Evolutionary conservation across 2,888 invertebrate species (phyloP).

Genomic region (Netelia fuscicornis): DNA sequence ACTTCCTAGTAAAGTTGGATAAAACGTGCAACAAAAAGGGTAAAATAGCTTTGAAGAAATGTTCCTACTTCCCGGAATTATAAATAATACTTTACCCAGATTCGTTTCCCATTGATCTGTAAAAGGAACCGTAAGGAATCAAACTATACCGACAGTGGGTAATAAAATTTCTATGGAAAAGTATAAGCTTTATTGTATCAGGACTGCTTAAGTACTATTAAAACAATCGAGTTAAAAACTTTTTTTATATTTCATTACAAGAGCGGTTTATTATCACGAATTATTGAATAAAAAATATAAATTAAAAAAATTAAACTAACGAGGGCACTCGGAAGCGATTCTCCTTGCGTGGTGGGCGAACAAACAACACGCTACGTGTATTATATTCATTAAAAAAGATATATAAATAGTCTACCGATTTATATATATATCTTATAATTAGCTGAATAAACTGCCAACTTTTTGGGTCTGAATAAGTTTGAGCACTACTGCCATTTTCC

Average conservation of each 20-base stretch:
- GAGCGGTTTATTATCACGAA: background rate
- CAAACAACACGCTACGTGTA: constrained; percentile 61
- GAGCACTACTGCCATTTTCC: constrained; percentile 83
- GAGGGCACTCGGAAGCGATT: constrained; percentile 60
- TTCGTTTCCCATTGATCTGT: background rate
- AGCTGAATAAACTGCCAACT: constrained; percentile 81
- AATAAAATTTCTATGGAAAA: constrained; percentile 25
- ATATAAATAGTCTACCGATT: constrained; percentile 18
- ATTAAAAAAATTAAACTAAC: constrained; percentile 9
- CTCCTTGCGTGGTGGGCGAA: constrained; percentile 56
- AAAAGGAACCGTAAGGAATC: background rate
- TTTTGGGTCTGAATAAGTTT: constrained; percentile 80
- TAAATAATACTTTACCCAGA: no score
- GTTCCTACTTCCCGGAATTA: no score
- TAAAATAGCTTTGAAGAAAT: no score
- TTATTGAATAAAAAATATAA: constrained; percentile 1
- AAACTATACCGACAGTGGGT: background rate
- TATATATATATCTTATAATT: constrained; percentile 69
- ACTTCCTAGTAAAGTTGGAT: no score
- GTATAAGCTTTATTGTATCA: constrained; percentile 38
- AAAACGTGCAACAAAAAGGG: no score
- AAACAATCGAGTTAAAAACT: constrained; percentile 8
- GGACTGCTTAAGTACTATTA: constrained; percentile 7
- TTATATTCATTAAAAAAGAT: constrained; percentile 46
- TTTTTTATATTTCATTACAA: background rate